Percentiles rank a stretch among this genome's conserved stretches.
Evolutionary conservation across 2,797 vertebrate genomes (phyloP).

Genomic region (Columba guinea): DNA sequence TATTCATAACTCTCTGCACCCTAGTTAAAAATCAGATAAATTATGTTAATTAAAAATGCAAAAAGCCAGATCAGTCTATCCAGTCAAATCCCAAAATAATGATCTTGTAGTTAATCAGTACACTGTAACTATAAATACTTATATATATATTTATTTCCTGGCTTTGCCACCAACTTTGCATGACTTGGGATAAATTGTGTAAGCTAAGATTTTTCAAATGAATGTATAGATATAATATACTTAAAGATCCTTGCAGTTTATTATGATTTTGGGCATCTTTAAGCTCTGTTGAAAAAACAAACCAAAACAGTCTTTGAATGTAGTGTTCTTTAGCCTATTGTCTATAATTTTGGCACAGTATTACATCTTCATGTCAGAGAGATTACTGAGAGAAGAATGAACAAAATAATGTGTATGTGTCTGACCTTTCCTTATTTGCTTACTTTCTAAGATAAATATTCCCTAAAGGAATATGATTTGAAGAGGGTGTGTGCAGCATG

Average conservation of each 20-base stretch:
- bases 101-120: background rate
- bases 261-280: background rate
- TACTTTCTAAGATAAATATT: constrained; percentile 48
- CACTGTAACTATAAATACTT: constrained; percentile 2
- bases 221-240: background rate
- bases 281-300: background rate
- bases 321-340: background rate
- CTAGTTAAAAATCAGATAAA: constrained; percentile 32
- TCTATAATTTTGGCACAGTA: background rate
- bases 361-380: background rate
- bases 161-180: background rate
- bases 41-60: constrained; percentile 56
- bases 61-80: constrained; percentile 23
- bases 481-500: constrained; percentile 19
- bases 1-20: constrained; percentile 1
- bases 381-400: background rate
- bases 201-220: background rate
- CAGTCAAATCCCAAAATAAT: constrained; percentile 31
- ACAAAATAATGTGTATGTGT: background rate
- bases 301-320: background rate
- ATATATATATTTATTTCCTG: background rate
- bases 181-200: background rate
- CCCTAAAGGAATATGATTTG: constrained; percentile 25
- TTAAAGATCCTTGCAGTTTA: background rate
- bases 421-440: constrained; percentile 35